These are phyloP conservation scores for Agriopis marginaria DNA, from an alignment of 2,888 invertebrate genomes.

Conservation along the genomic window DNA sequence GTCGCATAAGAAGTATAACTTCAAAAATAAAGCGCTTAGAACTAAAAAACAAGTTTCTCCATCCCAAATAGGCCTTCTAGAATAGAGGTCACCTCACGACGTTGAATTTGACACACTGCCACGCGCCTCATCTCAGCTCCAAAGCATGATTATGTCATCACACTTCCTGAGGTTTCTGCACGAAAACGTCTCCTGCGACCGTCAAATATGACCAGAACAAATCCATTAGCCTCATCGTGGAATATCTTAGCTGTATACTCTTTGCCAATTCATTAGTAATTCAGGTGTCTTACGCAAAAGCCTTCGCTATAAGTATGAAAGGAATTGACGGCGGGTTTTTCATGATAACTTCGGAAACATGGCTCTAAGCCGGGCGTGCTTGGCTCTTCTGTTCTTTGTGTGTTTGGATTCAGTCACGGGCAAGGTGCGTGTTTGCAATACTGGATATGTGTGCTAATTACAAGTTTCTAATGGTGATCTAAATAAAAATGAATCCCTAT, in stretches of 20 bases:
- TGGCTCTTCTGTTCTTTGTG: constrained; percentile 65
- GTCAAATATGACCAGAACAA: constrained; percentile 42
- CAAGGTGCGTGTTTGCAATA: constrained; percentile 58
- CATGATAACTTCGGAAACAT: constrained; percentile 72
- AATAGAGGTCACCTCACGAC: no score
- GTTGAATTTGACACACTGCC: constrained; percentile 1
- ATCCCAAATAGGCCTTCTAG: no score
- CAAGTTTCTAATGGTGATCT: neutral
- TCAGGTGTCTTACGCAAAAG: constrained; percentile 73
- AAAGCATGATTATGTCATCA: constrained; percentile 1
- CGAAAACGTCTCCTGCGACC: constrained; percentile 11
- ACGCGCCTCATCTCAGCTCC: constrained; percentile 1
- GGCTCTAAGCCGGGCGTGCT: constrained; percentile 67
- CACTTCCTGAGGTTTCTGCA: constrained; percentile 13
- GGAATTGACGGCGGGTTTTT: constrained; percentile 64
- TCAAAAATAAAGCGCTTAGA: no score
- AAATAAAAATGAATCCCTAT: no score
- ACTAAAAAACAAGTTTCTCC: no score
- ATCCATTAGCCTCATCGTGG: constrained; percentile 29
- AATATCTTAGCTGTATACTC: constrained; percentile 54
- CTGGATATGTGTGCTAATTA: neutral
- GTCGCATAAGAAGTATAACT: no score
- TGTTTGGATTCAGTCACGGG: constrained; percentile 59
- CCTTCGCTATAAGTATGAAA: constrained; percentile 75
- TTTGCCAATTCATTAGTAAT: constrained; percentile 66